A percentile compares a stretch with the other conserved stretches of the same genome.
Evolutionary conservation across 2,888 invertebrate genomes (phyloP).

Genomic region (Eristalis pertinax): DNA sequence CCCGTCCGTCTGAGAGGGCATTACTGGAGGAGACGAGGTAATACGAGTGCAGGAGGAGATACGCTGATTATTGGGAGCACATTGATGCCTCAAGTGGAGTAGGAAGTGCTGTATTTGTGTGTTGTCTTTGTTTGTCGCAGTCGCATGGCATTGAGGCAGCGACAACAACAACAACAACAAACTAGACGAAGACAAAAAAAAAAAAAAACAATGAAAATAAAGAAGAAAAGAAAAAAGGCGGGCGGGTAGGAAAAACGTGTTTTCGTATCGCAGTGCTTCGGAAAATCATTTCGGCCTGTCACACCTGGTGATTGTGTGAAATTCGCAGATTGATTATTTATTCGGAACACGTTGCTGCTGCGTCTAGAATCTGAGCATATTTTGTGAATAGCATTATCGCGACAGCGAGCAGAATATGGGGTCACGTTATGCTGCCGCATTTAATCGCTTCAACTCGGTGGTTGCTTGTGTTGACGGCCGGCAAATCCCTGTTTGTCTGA

Average conservation of each 20-base stretch:
- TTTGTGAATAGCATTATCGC: constrained; percentile 6
- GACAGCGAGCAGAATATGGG: not conserved
- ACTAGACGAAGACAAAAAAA: not conserved
- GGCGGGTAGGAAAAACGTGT: constrained; percentile 55
- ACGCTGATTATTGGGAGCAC: not conserved
- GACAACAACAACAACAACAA: not conserved
- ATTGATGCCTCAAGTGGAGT: constrained; percentile 20
- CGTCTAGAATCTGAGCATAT: not conserved
- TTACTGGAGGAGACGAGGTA: constrained; percentile 45
- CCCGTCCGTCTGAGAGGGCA: not conserved
- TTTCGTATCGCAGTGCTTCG: not conserved
- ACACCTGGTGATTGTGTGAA: not conserved
- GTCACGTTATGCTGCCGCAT: not conserved
- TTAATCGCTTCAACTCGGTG: not conserved
- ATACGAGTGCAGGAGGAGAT: not conserved
- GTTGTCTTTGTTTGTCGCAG: constrained; percentile 44
- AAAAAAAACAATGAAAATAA: constrained; percentile 7
- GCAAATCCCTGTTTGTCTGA: too few species aligned
- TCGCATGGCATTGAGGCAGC: constrained; percentile 44
- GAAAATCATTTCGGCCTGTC: not conserved
- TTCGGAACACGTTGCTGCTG: constrained; percentile 9
- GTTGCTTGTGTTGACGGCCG: not conserved
- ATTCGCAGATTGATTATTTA: not conserved
- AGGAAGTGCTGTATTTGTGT: not conserved
- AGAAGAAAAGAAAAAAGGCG: constrained; percentile 67